Base-by-base conservation (phyloP, 2,888 invertebrate species). In the Microctonus aethiopoides region DNA sequence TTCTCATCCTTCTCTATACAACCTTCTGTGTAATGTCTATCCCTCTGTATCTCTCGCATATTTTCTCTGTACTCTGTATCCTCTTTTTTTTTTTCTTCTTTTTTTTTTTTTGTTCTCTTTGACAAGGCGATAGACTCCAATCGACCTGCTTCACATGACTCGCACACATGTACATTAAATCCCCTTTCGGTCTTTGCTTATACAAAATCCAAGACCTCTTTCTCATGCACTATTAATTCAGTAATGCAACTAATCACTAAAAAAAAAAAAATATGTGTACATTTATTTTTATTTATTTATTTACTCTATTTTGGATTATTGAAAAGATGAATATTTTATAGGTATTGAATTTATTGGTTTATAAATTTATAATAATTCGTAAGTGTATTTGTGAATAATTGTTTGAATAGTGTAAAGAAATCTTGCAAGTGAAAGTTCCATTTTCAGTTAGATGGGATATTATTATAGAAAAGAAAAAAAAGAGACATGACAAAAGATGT, bases 401-500 rank as follows among this genome's bases (percentile, higher is more conserved):
- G 13, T 54, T 26, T 26, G 20, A 16, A 32, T 9, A 32, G 5
- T 29, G 16, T 13, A 62, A 62, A 0, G 29, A 29, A 10, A 62
- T 39, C 2, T 57, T 57, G 29, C n/a, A 32, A 57, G 29, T 57
- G 54, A 57, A 29, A 57, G 57, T 32, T 57, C 16, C 7, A 57
- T 57, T 32, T 57, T 34, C n/a, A 32, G n/a, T 16, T 34, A n/a
- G 46, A 0, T 6, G 16, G 7, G 4, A 4, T 7, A 7, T n/a
- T n/a, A n/a, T n/a, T n/a, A n/a, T 29, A 29, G 29, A 29, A 29
- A 29, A 29, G 29, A 7, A 29, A 5, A 29, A 29, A 46, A n/a
- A 57, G 72, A 46, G 75, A 74, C 68, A 71, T 72, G 68, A 72
- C 70, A 65, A 71, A 72, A 70, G 39, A 62, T 52, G 46, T 36